Evolutionary conservation across 2,797 vertebrate genomes (phyloP).

Genomic region (Staurois parvus): DNA sequence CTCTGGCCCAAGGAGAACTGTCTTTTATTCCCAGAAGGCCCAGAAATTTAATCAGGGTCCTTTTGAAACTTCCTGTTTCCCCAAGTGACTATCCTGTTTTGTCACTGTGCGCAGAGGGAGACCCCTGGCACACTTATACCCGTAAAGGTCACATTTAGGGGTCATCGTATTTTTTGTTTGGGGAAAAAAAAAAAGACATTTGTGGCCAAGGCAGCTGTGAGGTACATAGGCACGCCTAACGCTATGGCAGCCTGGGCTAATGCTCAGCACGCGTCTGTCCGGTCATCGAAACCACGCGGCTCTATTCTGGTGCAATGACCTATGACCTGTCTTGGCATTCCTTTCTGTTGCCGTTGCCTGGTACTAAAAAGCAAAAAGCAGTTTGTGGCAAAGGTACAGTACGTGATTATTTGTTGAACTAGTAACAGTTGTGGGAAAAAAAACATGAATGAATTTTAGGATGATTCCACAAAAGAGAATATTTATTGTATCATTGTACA

Average conservation of each 20-base stretch:
- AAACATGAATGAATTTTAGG: no score
- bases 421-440: neutral
- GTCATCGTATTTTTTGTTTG: slow-evolving; percentile 29
- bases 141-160: slow-evolving; percentile 32
- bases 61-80: slow-evolving; percentile 14
- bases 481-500: no score
- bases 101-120: neutral
- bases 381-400: neutral
- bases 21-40: slow-evolving; percentile 27
- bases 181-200: slow-evolving; percentile 13
- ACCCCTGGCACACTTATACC: slow-evolving; percentile 34
- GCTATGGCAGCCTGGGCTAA: slow-evolving; percentile 6
- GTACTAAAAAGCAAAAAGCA: neutral
- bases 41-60: slow-evolving; percentile 21
- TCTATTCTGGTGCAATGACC: slow-evolving; percentile 56
- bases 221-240: slow-evolving; percentile 14
- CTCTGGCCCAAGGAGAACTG: neutral
- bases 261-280: slow-evolving; percentile 57
- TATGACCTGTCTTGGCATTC: slow-evolving; percentile 45
- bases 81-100: slow-evolving; percentile 37
- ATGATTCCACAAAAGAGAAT: no score
- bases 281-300: slow-evolving; percentile 24
- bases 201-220: slow-evolving; percentile 48
- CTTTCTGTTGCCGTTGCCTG: slow-evolving; percentile 11
- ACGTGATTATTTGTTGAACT: neutral